Evolutionary conservation across 2,797 vertebrate species (phyloP), one percentile per base, ranked within the genome.

Genomic region (Sardinella longiceps): DNA sequence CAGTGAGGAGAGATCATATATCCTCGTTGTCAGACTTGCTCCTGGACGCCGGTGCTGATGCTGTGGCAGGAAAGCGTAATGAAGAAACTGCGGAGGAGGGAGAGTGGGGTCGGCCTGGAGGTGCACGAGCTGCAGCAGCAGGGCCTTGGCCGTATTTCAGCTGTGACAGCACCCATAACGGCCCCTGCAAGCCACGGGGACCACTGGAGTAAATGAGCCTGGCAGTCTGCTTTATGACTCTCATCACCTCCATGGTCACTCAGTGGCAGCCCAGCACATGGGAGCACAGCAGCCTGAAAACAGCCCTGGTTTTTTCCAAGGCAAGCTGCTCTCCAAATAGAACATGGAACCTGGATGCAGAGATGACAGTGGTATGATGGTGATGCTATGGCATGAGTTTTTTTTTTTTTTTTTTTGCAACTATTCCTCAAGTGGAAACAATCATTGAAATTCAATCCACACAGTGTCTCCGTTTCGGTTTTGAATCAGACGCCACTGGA

Each of bases 101-200:
- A 37, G 63, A 6, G 63, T 30, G 30, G 63, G 70, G 70, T 43
- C 0, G 37, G 70, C 7, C 18, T n/a, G 70, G 70, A 43, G 18
- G 37, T 6, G 33, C 33, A 39, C 18, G 37, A 10, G 18, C 33
- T 18, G 37, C 5, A 5, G 18, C 33, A 37, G 37, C 5, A 5
- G 15, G 7, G 18, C 70, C 6, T 7, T 5, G 18, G 70, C 15
- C 18, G 37, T 39, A 77, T 43, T 43, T 77, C 70, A 77, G 37
- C 20, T 1, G 18, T 77, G 70, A 77, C 70, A 77, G 70, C 70
- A 77, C 70, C 37, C 70, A 77, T 77, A 77, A 77, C 70, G 18
- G 25, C 70, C 37, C 70, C 37, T 12, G 7, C 6, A 9, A 77
- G 70, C 33, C 70, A 23, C 7, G 1, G 56, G 37, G 70, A 37